A percentile compares a stretch with the other conserved stretches of the same genome.
Evolutionary conservation across 2,113 vertebrate genomes (phyloP).

Genomic region (Epinephelus moara): DNA sequence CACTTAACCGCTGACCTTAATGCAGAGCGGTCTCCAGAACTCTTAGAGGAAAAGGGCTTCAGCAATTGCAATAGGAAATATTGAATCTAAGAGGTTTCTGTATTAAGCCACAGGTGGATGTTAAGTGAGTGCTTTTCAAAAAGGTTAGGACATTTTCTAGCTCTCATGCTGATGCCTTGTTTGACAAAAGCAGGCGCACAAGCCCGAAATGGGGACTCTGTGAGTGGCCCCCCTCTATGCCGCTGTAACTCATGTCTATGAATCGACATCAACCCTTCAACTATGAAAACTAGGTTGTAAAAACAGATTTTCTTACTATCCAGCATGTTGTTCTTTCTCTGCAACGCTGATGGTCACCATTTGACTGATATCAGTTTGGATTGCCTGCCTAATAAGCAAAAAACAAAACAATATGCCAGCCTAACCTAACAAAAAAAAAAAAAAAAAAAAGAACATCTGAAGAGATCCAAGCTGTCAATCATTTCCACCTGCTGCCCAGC

Average conservation of each 20-base stretch:
- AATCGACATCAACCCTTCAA: neutral
- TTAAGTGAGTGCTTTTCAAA: constrained; percentile 44
- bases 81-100: constrained; percentile 36
- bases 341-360: neutral
- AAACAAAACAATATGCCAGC: neutral
- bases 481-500: constrained; percentile 6
- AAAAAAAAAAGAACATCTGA: neutral
- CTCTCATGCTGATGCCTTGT: constrained; percentile 37
- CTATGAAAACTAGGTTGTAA: neutral
- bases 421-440: neutral
- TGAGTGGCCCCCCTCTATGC: neutral
- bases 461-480: constrained; percentile 14
- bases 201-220: neutral
- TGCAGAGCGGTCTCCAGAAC: neutral
- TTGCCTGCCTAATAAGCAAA: neutral
- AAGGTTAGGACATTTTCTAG: constrained; percentile 48
- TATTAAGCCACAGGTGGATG: constrained; percentile 36
- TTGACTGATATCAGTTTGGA: neutral
- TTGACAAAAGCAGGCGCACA: neutral
- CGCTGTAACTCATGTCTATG: neutral
- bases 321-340: neutral
- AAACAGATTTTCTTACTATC: neutral
- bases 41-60: neutral
- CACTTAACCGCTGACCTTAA: neutral
- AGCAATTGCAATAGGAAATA: constrained; percentile 25